Evolutionary conservation across 2,888 invertebrate genomes (phyloP).

Genomic region (Idaea straminata): DNA sequence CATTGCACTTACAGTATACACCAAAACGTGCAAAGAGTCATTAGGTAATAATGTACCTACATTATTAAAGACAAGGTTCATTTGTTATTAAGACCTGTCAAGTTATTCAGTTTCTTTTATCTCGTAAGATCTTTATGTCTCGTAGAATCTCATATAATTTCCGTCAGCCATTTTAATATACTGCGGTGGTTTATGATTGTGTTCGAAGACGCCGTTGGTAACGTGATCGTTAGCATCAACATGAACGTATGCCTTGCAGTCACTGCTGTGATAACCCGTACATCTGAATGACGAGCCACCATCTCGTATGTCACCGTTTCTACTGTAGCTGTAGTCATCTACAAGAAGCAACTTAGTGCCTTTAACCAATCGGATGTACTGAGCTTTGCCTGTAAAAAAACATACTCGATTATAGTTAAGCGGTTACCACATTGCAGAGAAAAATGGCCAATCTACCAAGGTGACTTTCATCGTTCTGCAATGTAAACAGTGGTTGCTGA

Average conservation of each 20-base stretch:
- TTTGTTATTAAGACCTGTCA: too few species aligned
- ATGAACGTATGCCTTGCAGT: constrained; percentile 10
- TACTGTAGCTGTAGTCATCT: constrained; percentile 8
- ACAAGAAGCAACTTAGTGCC: constrained; percentile 5
- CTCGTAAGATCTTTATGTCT: too few species aligned
- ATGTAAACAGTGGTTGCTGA: too few species aligned
- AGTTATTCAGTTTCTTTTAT: too few species aligned
- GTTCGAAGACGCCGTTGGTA: constrained; percentile 6
- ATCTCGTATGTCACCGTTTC: background rate
- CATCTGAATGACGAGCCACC: constrained; percentile 12
- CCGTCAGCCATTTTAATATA: constrained; percentile 10
- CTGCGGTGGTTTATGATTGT: constrained; percentile 8
- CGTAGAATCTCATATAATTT: constrained; percentile 2
- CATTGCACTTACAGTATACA: too few species aligned
- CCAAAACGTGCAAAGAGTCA: too few species aligned
- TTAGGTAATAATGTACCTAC: too few species aligned
- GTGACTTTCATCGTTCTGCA: too few species aligned
- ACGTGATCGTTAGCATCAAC: background rate
- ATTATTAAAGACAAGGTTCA: too few species aligned
- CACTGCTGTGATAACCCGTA: constrained; percentile 1
- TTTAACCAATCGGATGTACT: constrained; percentile 4
- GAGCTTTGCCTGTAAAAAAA: background rate
- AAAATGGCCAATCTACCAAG: too few species aligned
- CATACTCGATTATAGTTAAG: too few species aligned
- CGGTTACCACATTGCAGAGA: too few species aligned